Percentiles rank a stretch among this genome's conserved stretches.
Conservation (phyloP, 64 coral and sea anemone species). For the Stichodactyla helianthus region DNA sequence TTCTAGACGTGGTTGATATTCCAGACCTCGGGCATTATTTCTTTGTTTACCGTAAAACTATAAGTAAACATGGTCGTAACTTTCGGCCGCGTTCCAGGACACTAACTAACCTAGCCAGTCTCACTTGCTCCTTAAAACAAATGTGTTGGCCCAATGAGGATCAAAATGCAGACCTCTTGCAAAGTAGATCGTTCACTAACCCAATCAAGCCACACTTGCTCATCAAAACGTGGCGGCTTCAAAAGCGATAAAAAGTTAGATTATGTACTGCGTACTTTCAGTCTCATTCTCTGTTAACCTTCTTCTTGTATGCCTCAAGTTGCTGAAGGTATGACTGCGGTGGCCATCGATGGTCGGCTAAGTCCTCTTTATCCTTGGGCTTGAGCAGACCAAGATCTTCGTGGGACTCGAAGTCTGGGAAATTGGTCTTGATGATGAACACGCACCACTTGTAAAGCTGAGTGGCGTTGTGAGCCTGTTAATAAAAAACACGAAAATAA, state of each 20-base stretch:
- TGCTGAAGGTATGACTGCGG: slow-evolving; percentile 54
- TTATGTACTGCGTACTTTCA: not conserved
- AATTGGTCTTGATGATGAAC: slow-evolving; percentile 72
- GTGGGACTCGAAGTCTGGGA: slow-evolving; percentile 43
- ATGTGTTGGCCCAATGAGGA: not conserved
- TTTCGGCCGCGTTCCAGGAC: no score
- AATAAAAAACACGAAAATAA: not conserved
- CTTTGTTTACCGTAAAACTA: no score
- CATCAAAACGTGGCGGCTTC: no score
- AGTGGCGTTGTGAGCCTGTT: slow-evolving; percentile 68
- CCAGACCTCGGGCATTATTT: no score
- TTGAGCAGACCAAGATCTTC: slow-evolving; percentile 59
- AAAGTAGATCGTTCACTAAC: not conserved
- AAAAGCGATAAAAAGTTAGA: no score
- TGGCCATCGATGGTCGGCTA: slow-evolving; percentile 81
- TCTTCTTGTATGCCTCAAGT: slow-evolving; percentile 71
- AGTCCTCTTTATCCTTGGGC: slow-evolving; percentile 38
- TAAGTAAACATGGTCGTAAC: no score
- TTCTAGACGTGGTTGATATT: no score
- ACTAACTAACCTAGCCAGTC: no score
- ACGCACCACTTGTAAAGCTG: slow-evolving; percentile 82
- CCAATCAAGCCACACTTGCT: slow-evolving; percentile 2
- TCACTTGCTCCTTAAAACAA: not conserved
- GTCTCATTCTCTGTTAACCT: slow-evolving; percentile 41
- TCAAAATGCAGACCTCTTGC: not conserved